Evolutionary conservation across 2,797 vertebrate species (phyloP).

Genomic region (Lemur catta): DNA sequence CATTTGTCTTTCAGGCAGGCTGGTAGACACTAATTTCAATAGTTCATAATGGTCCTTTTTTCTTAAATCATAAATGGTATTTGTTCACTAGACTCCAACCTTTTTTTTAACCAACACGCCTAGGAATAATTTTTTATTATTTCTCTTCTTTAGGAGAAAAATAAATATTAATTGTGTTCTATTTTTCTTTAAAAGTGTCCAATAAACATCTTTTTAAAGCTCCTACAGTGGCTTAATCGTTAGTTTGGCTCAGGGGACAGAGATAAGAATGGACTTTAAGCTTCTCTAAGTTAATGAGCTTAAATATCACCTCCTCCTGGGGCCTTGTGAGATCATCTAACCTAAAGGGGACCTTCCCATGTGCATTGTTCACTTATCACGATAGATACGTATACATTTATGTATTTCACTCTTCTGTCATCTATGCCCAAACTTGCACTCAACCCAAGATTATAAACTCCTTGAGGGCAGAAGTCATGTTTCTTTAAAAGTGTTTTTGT

Average conservation of each 20-base stretch:
- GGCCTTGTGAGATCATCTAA: neutral
- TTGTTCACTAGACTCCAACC: neutral
- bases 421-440: neutral
- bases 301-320: neutral
- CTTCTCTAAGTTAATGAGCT: slow-evolving; percentile 5
- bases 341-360: neutral
- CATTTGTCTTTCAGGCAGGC: neutral
- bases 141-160: neutral
- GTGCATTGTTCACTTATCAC: neutral
- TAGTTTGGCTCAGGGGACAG: neutral
- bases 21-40: neutral
- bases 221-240: neutral
- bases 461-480: neutral
- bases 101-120: neutral
- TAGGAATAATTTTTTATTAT: neutral
- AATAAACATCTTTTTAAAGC: neutral
- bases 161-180: neutral
- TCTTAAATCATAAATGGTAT: neutral
- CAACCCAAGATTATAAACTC: neutral
- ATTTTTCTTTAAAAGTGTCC: slow-evolving; percentile 10
- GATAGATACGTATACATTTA: neutral
- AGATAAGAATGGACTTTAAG: neutral
- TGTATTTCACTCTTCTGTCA: neutral
- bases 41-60: neutral
- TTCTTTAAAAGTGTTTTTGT: neutral